Conservation (phyloP, 2,797 vertebrate genomes). For the Xenentodon cancila region DNA sequence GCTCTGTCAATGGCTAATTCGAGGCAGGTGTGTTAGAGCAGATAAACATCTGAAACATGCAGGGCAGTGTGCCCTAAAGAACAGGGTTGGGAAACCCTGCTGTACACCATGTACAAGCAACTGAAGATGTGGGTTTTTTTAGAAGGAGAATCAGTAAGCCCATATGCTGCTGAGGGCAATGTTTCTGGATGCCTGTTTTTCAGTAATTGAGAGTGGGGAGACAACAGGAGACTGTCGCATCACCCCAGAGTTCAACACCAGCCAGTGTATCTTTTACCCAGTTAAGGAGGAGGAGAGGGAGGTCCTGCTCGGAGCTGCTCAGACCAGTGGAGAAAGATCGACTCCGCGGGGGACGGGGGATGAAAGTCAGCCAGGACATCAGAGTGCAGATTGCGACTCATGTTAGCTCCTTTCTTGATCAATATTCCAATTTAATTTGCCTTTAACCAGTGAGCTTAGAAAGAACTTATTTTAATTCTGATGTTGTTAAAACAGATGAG, state of each 20-base stretch:
- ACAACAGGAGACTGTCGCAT: conserved; percentile 31
- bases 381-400: conserved; percentile 26
- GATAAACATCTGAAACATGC: too few relatives aligned
- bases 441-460: neutral
- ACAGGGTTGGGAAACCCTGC: too few relatives aligned
- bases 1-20: too few relatives aligned
- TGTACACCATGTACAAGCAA: too few relatives aligned
- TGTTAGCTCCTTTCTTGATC: conserved; percentile 38
- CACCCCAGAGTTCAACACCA: conserved; percentile 63
- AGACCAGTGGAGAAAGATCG: conserved; percentile 29
- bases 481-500: conserved; percentile 50
- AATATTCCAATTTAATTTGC: too few relatives aligned
- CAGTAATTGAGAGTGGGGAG: conserved; percentile 75
- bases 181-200: conserved; percentile 31
- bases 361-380: conserved; percentile 32
- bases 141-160: neutral
- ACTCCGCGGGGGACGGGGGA: conserved; percentile 25
- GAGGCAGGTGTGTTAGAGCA: too few relatives aligned
- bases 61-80: too few relatives aligned
- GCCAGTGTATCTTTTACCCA: conserved; percentile 84
- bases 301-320: conserved; percentile 66
- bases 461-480: conserved; percentile 18
- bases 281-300: conserved; percentile 84
- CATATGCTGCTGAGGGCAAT: neutral
- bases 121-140: neutral